These are phyloP conservation scores for Metridium senile DNA, from an alignment of 92 coral and sea anemone genomes.

Conservation along the genomic window DNA sequence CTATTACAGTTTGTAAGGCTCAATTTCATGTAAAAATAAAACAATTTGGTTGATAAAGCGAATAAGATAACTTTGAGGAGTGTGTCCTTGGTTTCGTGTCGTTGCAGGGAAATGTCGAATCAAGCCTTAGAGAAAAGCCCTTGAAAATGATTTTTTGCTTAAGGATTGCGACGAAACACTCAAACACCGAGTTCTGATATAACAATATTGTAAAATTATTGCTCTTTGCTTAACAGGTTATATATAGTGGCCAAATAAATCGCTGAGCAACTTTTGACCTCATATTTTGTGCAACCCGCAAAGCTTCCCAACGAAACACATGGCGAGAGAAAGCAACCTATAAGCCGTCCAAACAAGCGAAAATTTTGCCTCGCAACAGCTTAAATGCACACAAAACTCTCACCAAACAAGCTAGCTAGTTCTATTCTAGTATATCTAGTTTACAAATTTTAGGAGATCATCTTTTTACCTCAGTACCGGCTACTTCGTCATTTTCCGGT, in stretches of 20 bases:
- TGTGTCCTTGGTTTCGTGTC: too few species aligned
- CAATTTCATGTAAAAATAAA: too few species aligned
- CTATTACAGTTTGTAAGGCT: too few species aligned
- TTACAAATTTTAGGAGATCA: not conserved
- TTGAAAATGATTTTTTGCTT: too few species aligned
- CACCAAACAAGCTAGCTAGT: not conserved
- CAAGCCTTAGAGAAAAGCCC: too few species aligned
- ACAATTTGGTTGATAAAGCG: too few species aligned
- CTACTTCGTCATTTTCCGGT: slow-evolving; percentile 82
- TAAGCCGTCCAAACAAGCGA: not conserved
- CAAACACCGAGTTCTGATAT: too few species aligned
- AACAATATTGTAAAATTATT: not conserved
- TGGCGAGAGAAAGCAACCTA: slow-evolving; percentile 8
- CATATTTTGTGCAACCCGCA: slow-evolving; percentile 4
- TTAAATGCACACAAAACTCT: not conserved
- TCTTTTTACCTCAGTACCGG: slow-evolving; percentile 65
- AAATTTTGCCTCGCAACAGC: not conserved
- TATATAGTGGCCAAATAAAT: not conserved
- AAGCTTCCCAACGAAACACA: slow-evolving; percentile 9
- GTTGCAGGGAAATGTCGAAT: too few species aligned
- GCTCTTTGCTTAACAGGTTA: not conserved
- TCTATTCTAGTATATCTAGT: slow-evolving; percentile 6
- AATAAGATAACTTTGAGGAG: too few species aligned
- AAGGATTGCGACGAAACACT: too few species aligned
- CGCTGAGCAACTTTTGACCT: slow-evolving; percentile 33